Base-by-base conservation (phyloP, 92 coral and sea anemone genomes). In the Zoanthus sociatus region DNA sequence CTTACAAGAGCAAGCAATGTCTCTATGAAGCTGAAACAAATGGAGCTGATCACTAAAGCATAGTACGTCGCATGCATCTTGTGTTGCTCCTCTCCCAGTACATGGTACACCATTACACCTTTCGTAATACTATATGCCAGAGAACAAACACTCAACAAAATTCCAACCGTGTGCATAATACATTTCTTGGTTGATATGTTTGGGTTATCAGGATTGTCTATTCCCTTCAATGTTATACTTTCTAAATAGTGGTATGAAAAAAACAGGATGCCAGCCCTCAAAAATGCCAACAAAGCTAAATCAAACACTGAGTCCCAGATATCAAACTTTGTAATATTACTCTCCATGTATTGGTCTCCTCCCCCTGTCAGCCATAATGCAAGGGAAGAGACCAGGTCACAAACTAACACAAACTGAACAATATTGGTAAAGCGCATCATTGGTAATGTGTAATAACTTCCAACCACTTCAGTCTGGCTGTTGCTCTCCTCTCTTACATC, bases 291-390 rank as follows among this genome's bases (percentile, higher is more conserved):
- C 6, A 83, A 73, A 3, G 96, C 98, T 11, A 96, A 83, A 83
- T 96, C 98, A 82, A 95, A 91, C 21, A 96, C 96, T 7, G 98
- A 91, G 73, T 91, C 92, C 78, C 93, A 88, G 6, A 96, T 88
- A 44, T 76, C 90, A 78, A 96, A 96, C 50, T 86, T 90, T 5
- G 88, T 76, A 16, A 96, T 92, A 81, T 72, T 94, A n/a, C 87
- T 44, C 74, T 95, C 96, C 91, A 96, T 53, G 67, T 96, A 95
- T 12, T 92, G 44, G 3, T 90, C 86, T 84, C 88, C 15, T 45
- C 98, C 98, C 32, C 98, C 98, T 79, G 94, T 82, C 56, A 96
- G 91, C 98, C 98, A 96, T 14, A 96, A 87, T 7, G 95, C 86
- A 21, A 92, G 76, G 16, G 98, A 93, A 7, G 94, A 92, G 0